Evolutionary conservation across 2,797 vertebrate genomes (phyloP).

Genomic region (Siniperca scherzeri): DNA sequence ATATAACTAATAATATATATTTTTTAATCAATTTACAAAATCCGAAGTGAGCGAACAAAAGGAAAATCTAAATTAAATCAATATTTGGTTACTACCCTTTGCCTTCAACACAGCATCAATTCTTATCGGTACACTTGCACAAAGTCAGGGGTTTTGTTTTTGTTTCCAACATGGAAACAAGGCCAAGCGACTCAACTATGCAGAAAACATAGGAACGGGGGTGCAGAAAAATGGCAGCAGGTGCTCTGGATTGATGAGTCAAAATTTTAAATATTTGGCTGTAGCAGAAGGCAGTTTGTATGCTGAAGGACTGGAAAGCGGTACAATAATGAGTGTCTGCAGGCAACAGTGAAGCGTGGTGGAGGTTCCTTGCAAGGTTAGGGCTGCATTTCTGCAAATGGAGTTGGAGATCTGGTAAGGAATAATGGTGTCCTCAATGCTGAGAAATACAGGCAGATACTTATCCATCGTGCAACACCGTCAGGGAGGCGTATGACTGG

Average conservation of each 20-base stretch:
- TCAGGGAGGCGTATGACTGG: background rate
- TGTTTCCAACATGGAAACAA: conserved; percentile 43
- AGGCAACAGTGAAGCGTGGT: conserved; percentile 28
- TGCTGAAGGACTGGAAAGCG: conserved; percentile 55
- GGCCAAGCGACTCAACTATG: conserved; percentile 47
- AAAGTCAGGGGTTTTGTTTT: too few species aligned
- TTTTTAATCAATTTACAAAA: too few species aligned
- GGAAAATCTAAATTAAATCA: too few species aligned
- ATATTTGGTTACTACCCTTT: too few species aligned
- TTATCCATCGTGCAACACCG: conserved; percentile 1
- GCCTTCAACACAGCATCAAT: too few species aligned
- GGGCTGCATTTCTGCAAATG: conserved; percentile 2
- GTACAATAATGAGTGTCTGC: conserved; percentile 54
- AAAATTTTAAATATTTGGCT: conserved; percentile 56
- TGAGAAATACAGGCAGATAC: background rate
- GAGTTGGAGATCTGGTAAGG: background rate
- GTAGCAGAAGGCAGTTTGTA: conserved; percentile 61
- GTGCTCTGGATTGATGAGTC: conserved; percentile 48
- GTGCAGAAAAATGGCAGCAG: conserved; percentile 33
- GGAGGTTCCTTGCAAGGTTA: background rate
- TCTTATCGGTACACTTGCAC: too few species aligned
- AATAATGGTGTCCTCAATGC: background rate
- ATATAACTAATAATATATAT: too few species aligned
- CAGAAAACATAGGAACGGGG: conserved; percentile 44
- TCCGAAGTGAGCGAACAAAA: too few species aligned